Evolutionary conservation across 2,113 vertebrate genomes (phyloP).

Genomic region (Nannobrachium achirus): DNA sequence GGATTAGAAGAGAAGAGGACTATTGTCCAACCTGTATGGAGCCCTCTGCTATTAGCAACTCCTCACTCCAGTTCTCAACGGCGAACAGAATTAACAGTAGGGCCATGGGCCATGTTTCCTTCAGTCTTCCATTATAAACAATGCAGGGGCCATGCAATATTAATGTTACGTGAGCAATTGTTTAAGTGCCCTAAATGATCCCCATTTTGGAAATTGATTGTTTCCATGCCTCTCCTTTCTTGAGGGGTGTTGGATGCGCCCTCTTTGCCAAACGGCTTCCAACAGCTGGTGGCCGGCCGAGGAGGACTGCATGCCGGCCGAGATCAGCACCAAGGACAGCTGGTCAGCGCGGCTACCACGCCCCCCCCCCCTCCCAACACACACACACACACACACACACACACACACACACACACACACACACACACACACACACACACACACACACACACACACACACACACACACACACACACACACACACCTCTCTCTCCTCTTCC

Average conservation of each 20-base stretch:
- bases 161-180: slow-evolving; percentile 85
- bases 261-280: slow-evolving; percentile 81
- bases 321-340: slow-evolving; percentile 86
- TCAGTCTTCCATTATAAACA: slow-evolving; percentile 78
- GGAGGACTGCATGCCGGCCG: slow-evolving; percentile 77
- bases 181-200: slow-evolving; percentile 91
- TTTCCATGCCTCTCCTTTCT: slow-evolving; percentile 76
- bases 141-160: slow-evolving; percentile 82
- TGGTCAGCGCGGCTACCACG: slow-evolving; percentile 86
- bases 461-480: background rate
- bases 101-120: slow-evolving; percentile 35
- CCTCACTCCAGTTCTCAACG: slow-evolving; percentile 32
- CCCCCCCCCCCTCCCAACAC: slow-evolving; percentile 17
- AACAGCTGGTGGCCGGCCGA: slow-evolving; percentile 92
- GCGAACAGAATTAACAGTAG: slow-evolving; percentile 47
- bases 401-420: background rate
- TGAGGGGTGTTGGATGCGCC: slow-evolving; percentile 81
- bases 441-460: background rate
- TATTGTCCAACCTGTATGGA: slow-evolving; percentile 44
- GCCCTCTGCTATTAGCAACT: background rate
- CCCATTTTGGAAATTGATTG: slow-evolving; percentile 87
- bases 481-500: background rate
- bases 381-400: background rate
- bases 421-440: background rate
- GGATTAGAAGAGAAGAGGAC: slow-evolving; percentile 47